Percentiles rank a stretch among this genome's conserved stretches.
Evolutionary conservation across 2,113 vertebrate species (phyloP).

Genomic region (Crotalus horridus): DNA sequence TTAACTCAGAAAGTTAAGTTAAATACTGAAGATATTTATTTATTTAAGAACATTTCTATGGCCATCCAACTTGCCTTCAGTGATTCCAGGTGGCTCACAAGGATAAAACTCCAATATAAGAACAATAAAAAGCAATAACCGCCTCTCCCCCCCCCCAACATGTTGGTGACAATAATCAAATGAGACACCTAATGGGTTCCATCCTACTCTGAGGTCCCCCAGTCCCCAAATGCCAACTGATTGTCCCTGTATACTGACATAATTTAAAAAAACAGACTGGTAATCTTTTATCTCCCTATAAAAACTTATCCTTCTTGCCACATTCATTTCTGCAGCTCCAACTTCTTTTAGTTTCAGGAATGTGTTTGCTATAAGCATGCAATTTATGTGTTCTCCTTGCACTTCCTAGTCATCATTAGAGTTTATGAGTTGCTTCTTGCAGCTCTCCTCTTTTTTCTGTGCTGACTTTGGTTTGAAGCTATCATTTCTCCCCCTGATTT

Average conservation of each 20-base stretch:
- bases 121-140: not conserved
- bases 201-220: not conserved
- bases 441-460: not conserved
- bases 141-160: not conserved
- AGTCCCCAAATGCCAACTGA: not conserved
- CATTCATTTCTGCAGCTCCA: not conserved
- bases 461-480: not conserved
- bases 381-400: not conserved
- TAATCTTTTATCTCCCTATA: not conserved
- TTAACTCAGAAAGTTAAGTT: not conserved
- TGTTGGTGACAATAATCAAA: not conserved
- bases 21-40: too few species aligned
- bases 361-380: rapidly evolving
- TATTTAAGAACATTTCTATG: too few species aligned
- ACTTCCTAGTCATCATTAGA: not conserved
- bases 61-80: not conserved
- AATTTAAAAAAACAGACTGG: not conserved
- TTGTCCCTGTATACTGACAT: not conserved
- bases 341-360: not conserved
- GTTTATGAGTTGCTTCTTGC: not conserved
- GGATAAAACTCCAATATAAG: not conserved
- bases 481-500: not conserved
- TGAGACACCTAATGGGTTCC: not conserved
- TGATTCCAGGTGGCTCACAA: not conserved
- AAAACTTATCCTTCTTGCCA: not conserved